Evolutionary conservation across 2,113 vertebrate species (phyloP).

Genomic region (Chaetodon trifascialis): DNA sequence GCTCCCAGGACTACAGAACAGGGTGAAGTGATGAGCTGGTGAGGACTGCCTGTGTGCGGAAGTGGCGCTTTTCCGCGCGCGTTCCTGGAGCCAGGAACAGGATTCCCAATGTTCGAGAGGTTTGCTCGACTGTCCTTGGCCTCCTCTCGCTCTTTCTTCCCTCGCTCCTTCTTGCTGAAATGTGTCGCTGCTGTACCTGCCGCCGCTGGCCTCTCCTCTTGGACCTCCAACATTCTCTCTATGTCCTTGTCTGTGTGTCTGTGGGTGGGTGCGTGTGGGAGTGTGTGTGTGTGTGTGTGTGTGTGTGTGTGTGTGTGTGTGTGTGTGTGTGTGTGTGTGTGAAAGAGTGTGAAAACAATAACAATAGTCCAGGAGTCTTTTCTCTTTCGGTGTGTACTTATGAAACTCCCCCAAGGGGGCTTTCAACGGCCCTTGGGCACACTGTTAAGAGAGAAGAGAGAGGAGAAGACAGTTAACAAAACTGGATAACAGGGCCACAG

Average conservation of each 20-base stretch:
- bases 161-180: constrained; percentile 83
- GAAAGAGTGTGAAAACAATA: constrained; percentile 67
- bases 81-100: constrained; percentile 77
- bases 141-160: constrained; percentile 82
- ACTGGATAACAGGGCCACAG: constrained; percentile 30
- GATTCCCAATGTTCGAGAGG: constrained; percentile 78
- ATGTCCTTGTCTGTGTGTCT: constrained; percentile 72
- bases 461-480: constrained; percentile 50
- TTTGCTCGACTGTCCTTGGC: constrained; percentile 79
- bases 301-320: constrained; percentile 34
- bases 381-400: constrained; percentile 68
- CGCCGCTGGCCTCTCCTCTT: constrained; percentile 84
- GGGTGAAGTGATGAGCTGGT: constrained; percentile 83
- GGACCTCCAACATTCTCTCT: constrained; percentile 84
- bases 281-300: constrained; percentile 25
- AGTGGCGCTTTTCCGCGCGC: constrained; percentile 77
- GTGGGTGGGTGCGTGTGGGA: constrained; percentile 34
- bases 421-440: constrained; percentile 83
- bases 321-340: constrained; percentile 25
- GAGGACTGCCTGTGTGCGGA: constrained; percentile 79
- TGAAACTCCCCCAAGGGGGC: constrained; percentile 83
- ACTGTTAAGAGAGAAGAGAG: constrained; percentile 71
- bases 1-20: constrained; percentile 83
- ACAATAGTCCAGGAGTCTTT: constrained; percentile 76
- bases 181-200: constrained; percentile 83